Conservation (phyloP, 2,888 invertebrate species). For the Keiferia lycopersicella region DNA sequence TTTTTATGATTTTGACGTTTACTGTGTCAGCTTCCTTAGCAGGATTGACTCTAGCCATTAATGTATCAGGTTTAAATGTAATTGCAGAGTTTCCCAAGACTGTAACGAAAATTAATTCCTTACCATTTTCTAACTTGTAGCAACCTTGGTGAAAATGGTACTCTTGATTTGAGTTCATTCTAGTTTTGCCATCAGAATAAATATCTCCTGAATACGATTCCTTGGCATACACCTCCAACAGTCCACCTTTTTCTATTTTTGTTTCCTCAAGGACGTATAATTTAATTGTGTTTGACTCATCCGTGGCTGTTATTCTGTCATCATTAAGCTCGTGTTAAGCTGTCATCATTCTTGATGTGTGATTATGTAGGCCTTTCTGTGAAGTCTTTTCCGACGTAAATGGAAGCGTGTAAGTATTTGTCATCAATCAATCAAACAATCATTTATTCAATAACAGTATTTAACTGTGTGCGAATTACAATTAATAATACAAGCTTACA, state of each 20-base stretch:
- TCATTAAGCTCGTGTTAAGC: slow-evolving; percentile 30
- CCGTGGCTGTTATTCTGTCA: neutral
- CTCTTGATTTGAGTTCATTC: slow-evolving; percentile 29
- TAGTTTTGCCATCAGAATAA: slow-evolving; percentile 30
- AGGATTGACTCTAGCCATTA: slow-evolving; percentile 18
- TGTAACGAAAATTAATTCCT: slow-evolving; percentile 28
- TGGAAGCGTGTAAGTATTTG: slow-evolving; percentile 22
- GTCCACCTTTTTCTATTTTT: slow-evolving; percentile 16
- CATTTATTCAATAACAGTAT: no score
- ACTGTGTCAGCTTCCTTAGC: neutral
- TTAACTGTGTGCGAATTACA: no score
- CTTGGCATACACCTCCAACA: slow-evolving; percentile 19
- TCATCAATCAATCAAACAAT: no score
- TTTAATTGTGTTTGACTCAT: neutral
- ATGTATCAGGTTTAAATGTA: neutral
- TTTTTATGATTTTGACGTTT: slow-evolving; percentile 10
- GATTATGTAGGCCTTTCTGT: slow-evolving; percentile 28
- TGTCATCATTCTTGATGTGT: slow-evolving; percentile 27
- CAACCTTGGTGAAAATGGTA: slow-evolving; percentile 31
- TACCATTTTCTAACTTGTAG: slow-evolving; percentile 27
- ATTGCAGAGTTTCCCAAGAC: neutral
- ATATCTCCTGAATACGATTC: slow-evolving; percentile 32
- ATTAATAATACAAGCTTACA: no score
- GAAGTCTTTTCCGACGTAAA: slow-evolving; percentile 31
- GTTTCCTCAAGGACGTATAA: neutral